Conservation (phyloP, 2,888 invertebrate genomes). For the Osmoderma eremita region DNA sequence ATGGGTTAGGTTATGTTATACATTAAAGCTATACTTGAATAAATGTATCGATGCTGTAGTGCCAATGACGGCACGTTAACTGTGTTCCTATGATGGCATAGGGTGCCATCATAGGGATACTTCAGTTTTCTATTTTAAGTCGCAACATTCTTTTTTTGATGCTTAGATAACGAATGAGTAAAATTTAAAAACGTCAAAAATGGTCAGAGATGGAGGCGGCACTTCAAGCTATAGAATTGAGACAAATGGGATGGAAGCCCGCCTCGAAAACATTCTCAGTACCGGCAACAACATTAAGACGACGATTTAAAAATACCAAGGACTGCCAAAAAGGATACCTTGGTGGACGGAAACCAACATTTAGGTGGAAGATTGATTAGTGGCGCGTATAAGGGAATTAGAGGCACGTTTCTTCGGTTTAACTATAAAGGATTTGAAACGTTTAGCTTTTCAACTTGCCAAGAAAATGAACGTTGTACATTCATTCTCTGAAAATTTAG, state of each 20-base stretch:
- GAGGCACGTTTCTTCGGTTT: constrained; percentile 1
- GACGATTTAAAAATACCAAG: neutral
- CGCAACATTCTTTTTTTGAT: too few species aligned
- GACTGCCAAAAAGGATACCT: neutral
- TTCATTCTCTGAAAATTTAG: neutral
- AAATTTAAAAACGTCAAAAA: too few species aligned
- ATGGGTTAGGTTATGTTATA: too few species aligned
- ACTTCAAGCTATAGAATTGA: neutral
- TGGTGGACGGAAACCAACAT: neutral
- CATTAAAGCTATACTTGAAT: too few species aligned
- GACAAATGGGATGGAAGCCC: neutral
- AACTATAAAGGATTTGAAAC: neutral
- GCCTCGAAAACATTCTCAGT: neutral
- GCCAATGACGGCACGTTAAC: too few species aligned
- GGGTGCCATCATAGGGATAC: too few species aligned
- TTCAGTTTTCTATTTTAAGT: too few species aligned
- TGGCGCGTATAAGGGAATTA: neutral
- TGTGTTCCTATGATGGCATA: too few species aligned
- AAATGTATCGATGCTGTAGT: too few species aligned
- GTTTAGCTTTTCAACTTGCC: neutral
- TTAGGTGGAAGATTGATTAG: neutral
- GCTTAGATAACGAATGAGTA: too few species aligned
- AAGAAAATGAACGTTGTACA: neutral
- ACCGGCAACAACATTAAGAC: neutral
- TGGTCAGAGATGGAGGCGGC: neutral